phyloP scores from a whole-genome alignment of 2,888 invertebrate genomes.

The Phengaris alcon region DNA sequence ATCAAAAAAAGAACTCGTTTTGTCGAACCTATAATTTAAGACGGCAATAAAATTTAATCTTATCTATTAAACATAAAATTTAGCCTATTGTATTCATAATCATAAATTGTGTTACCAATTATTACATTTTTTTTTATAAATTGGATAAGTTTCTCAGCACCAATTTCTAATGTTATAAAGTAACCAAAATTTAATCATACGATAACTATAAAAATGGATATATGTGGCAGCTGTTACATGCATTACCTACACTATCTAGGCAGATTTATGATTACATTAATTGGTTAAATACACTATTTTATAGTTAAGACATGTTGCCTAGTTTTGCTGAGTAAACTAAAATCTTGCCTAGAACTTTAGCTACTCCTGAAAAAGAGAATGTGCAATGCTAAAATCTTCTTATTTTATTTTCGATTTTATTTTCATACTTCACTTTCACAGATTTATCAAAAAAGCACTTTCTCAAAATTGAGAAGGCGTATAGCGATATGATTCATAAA shows the following conservation, averaged over 20 bases:
- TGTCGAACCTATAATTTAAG: slow-evolving; percentile 7
- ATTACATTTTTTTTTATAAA: neutral
- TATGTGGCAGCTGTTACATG: slow-evolving; percentile 76
- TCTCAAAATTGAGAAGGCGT: slow-evolving; percentile 53
- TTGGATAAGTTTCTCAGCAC: slow-evolving; percentile 48
- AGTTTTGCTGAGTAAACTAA: slow-evolving; percentile 50
- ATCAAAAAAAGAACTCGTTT: neutral
- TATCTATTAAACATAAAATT: slow-evolving; percentile 6
- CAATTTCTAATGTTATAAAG: slow-evolving; percentile 57
- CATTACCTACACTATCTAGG: slow-evolving; percentile 65
- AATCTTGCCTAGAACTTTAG: slow-evolving; percentile 66
- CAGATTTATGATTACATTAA: slow-evolving; percentile 62
- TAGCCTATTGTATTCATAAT: neutral
- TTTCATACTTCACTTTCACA: slow-evolving; percentile 72
- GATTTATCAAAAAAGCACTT: slow-evolving; percentile 59
- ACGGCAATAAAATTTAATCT: slow-evolving; percentile 1
- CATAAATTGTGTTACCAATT: slow-evolving; percentile 13
- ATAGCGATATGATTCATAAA: slow-evolving; percentile 53
- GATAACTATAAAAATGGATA: slow-evolving; percentile 40
- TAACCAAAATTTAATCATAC: slow-evolving; percentile 23
- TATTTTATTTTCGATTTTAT: slow-evolving; percentile 69
- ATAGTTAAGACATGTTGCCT: slow-evolving; percentile 10
- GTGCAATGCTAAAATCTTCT: slow-evolving; percentile 77
- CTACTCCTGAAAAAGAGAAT: slow-evolving; percentile 74
- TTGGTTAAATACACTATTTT: neutral